Conservation (phyloP, 2,797 vertebrate genomes). For the Miichthys miiuy region DNA sequence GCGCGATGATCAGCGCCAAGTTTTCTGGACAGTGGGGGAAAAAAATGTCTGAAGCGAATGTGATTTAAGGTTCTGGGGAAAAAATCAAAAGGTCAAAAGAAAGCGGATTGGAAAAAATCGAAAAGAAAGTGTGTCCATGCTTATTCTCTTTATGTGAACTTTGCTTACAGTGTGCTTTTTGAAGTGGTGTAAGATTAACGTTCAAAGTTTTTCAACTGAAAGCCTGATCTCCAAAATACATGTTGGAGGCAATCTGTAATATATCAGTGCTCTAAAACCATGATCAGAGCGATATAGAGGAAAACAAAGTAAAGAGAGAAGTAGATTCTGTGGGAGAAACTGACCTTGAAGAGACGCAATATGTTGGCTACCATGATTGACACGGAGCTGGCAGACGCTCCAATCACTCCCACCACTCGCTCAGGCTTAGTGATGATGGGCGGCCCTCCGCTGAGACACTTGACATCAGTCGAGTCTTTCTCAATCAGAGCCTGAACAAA, state of each 20-base stretch:
- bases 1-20: constrained; percentile 51
- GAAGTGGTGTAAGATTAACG: background rate
- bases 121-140: constrained; percentile 11
- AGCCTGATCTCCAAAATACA: background rate
- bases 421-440: constrained; percentile 98
- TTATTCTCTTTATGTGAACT: background rate
- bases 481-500: constrained; percentile 97
- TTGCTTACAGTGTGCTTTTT: background rate
- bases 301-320: constrained; percentile 28
- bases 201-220: constrained; percentile 10
- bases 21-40: constrained; percentile 49
- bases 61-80: constrained; percentile 18
- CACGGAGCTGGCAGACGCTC: constrained; percentile 95
- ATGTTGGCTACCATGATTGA: constrained; percentile 99
- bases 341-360: constrained; percentile 96
- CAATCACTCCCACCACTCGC: constrained; percentile 95
- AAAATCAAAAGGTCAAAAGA: constrained; percentile 19
- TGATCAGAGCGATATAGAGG: background rate
- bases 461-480: constrained; percentile 96
- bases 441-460: constrained; percentile 93
- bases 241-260: background rate
- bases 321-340: constrained; percentile 30
- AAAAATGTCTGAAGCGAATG: constrained; percentile 36
- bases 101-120: background rate
- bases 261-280: background rate